A percentile compares a stretch with the other conserved stretches of the same genome.
phyloP scores from a whole-genome alignment of 2,888 invertebrate genomes.

The Allygus modestus region DNA sequence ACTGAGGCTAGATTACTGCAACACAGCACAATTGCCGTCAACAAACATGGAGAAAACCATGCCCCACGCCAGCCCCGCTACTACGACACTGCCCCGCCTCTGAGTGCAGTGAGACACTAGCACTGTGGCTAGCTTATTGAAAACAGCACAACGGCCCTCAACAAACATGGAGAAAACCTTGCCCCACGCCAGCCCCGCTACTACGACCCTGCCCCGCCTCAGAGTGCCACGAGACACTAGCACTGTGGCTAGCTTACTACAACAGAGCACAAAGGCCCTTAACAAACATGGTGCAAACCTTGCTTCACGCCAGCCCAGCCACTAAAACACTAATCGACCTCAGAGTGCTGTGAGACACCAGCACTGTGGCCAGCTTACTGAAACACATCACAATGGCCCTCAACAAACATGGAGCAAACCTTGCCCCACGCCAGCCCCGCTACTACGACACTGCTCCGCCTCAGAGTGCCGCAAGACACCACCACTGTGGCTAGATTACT shows the following conservation, averaged over 20 bases:
- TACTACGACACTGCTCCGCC: slow-evolving; percentile 86
- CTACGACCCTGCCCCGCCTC: slow-evolving; percentile 85
- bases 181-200: slow-evolving; percentile 91
- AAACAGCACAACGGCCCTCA: slow-evolving; percentile 75
- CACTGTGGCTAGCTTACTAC: slow-evolving; percentile 89
- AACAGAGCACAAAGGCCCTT: slow-evolving; percentile 76
- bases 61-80: slow-evolving; percentile 91
- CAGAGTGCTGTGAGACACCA: slow-evolving; percentile 86
- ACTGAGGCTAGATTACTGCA: slow-evolving; percentile 88
- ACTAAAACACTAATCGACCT: slow-evolving; percentile 87
- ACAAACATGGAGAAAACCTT: slow-evolving; percentile 90
- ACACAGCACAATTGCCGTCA: slow-evolving; percentile 75
- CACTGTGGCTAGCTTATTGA: slow-evolving; percentile 88
- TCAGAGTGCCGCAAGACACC: slow-evolving; percentile 90
- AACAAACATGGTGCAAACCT: slow-evolving; percentile 88
- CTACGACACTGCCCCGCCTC: slow-evolving; percentile 85
- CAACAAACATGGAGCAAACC: slow-evolving; percentile 88
- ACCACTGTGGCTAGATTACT: slow-evolving; percentile 80
- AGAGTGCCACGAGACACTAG: slow-evolving; percentile 92
- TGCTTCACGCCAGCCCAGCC: slow-evolving; percentile 90
- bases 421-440: slow-evolving; percentile 92
- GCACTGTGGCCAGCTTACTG: no score
- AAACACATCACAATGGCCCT: slow-evolving; percentile 74
- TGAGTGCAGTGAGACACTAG: slow-evolving; percentile 92
- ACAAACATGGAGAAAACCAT: slow-evolving; percentile 90